Base-by-base conservation (phyloP, 1,140 invertebrate species). In the Heliconius melpomene region DNA sequence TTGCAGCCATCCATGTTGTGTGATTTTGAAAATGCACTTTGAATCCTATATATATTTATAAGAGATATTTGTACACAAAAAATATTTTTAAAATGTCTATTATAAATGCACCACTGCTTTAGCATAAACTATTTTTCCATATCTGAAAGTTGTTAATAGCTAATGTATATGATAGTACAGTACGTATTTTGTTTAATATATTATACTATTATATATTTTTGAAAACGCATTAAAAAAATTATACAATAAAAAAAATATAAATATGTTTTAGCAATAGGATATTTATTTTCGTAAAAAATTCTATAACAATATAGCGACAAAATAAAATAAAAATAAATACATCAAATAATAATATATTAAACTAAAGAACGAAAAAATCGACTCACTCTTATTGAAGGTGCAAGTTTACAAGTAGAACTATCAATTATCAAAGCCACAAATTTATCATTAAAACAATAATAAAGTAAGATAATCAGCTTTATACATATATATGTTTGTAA, bases 1-100 rank as follows among this genome's bases (percentile, higher is more conserved):
- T 80, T 85, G 80, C 83, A 87, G 13, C 40, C 76, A 36, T 91
- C 88, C 86, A 92, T 89, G 32, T 79, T 82, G 79, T 71, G 72
- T 52, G 52, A 78, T 57, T 81, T 82, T 60, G 38, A 76, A 74
- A 57, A 71, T 50, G 26, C 70, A 74, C 32, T 78, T 57, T 40
- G 54, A 78, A 76, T 74, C 60, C 38, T 80, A 57, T 75, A 75
- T 40, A 40, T 76, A 54, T 54, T 32, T 77, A 18, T 50, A 16
- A 13, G 20, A 72, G n/a, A 52, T 77, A 71, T 72, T 72, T n/a
- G 46, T 26, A 77, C 26, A 46, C 32, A 32, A 52, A 52, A n/a
- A 52, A 50, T 36, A 71, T 38, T 72, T 72, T 71, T 52, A 38
- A 16, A 54, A 26, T 38, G 66, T 38, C 46, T 60, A 16, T 38